These are phyloP conservation scores for Myotis yumanensis DNA, from an alignment of 2,113 vertebrate genomes.

Conservation along the genomic window DNA sequence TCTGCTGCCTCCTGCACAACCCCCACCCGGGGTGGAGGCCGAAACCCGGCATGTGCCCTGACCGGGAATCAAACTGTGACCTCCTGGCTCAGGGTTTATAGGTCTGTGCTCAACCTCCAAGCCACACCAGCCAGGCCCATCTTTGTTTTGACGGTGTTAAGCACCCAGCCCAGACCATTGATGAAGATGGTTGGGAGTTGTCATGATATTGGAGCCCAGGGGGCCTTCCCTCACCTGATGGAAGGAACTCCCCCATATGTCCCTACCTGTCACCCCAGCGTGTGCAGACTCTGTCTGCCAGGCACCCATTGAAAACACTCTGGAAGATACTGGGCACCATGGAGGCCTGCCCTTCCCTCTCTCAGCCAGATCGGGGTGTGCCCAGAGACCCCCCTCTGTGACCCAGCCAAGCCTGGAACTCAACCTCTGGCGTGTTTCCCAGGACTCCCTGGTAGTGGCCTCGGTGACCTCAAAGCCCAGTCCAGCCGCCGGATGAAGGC, in stretches of 20 bases:
- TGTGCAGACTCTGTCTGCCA: no score
- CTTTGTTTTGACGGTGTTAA: not conserved
- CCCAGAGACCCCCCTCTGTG: slow-evolving; percentile 54
- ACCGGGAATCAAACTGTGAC: no score
- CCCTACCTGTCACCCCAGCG: not conserved
- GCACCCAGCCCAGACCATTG: not conserved
- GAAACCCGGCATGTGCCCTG: no score
- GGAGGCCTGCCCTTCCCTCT: not conserved
- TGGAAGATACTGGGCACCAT: not conserved
- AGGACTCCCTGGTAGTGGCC: slow-evolving; percentile 60
- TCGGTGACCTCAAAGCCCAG: not conserved
- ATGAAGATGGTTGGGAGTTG: not conserved
- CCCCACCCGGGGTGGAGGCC: no score
- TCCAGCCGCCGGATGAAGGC: not conserved
- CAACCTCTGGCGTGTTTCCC: slow-evolving; percentile 62
- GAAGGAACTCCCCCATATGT: not conserved
- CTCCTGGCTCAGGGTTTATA: no score
- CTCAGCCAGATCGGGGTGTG: not conserved
- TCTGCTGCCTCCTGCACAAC: no score
- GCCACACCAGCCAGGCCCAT: no score
- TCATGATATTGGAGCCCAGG: not conserved
- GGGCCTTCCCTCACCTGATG: not conserved
- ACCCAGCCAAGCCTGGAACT: slow-evolving; percentile 70
- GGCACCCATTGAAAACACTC: not conserved
- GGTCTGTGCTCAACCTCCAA: no score